phyloP scores from a whole-genome alignment of 2,888 invertebrate species.

The Thumatha senex region DNA sequence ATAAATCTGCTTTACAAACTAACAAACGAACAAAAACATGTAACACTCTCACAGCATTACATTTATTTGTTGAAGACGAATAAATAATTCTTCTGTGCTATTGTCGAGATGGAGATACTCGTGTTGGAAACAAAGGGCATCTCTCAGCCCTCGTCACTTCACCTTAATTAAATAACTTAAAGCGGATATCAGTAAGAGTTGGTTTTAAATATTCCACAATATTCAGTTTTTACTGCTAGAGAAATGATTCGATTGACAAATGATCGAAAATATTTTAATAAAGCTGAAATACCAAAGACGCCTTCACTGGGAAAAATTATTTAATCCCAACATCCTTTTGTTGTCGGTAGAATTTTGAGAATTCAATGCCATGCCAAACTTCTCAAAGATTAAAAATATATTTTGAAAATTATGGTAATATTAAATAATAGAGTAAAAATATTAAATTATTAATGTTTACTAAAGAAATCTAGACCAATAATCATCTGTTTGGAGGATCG shows the following conservation, averaged over 20 bases:
- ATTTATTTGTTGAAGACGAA: conserved; percentile 4
- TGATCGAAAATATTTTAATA: conserved; percentile 2
- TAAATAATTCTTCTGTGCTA: conserved; percentile 11
- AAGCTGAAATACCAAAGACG: background rate
- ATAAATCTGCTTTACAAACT: background rate
- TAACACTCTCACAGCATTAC: conserved; percentile 17
- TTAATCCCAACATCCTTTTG: background rate
- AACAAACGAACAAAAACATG: conserved; percentile 17
- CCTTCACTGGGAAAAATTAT: background rate
- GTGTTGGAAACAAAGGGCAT: conserved; percentile 27
- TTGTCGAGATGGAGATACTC: conserved; percentile 21
- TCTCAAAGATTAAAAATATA: no score
- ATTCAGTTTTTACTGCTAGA: background rate
- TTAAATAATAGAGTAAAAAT: no score
- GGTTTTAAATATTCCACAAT: conserved; percentile 11
- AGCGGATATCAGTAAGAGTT: conserved; percentile 17
- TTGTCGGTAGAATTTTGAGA: background rate
- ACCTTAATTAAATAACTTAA: conserved; percentile 39
- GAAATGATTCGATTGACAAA: no score
- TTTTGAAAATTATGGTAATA: no score
- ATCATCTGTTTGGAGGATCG: no score
- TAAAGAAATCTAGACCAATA: no score
- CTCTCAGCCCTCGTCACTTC: conserved; percentile 23
- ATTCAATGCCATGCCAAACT: background rate
- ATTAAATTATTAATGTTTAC: no score